Base-by-base conservation (phyloP, 2,888 invertebrate species). In the Drosophila ustulata region DNA sequence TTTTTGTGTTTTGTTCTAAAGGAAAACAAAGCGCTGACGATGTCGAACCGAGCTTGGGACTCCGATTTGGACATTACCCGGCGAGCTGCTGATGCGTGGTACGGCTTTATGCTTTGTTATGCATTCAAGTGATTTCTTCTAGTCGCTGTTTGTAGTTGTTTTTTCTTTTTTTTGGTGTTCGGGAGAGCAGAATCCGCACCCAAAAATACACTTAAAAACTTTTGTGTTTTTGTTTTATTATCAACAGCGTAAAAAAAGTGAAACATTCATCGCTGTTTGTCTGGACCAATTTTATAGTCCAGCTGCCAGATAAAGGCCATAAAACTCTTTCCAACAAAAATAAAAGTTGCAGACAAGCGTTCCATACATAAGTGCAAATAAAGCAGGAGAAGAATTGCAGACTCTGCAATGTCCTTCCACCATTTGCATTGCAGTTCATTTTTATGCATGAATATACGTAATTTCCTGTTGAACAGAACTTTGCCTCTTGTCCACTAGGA, bases 91-190 rank as follows among this genome's bases (percentile, higher is more conserved):
- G 75, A 78, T 67, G 74, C 67, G 71, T 64, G 53, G 61, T 50
- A 34, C 52, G 63, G 71, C 66, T 70, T 76, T 68, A 69, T 66
- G 83, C 82, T 76, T 74, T 59, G 69, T 72, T 82, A 79, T 82
- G 62, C 79, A 71, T 73, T 76, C 63, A 46, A 73, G 69, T 73
- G 66, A 66, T 69, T 78, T 77, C 56, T 59, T 77, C 61, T 62
- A 65, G 43, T 18, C 64, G 49, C 34, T 55, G 26, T 18, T 53
- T n/a, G 11, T 8, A n/a, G 3, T 13, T n/a, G 37, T 5, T n/a
- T 5, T n/a, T 61, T 43, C 30, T 37, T 9, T 37, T 6, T 8
- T 11, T 23, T 57, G 4, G 3, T 37, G 9, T 49, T 5, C 8
- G 8, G 34, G 37, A 11, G 28, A 28, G 6, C 11, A 18, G 3